These are phyloP conservation scores for Aporophyla lueneburgensis DNA, from an alignment of 2,888 invertebrate species.

Conservation along the genomic window DNA sequence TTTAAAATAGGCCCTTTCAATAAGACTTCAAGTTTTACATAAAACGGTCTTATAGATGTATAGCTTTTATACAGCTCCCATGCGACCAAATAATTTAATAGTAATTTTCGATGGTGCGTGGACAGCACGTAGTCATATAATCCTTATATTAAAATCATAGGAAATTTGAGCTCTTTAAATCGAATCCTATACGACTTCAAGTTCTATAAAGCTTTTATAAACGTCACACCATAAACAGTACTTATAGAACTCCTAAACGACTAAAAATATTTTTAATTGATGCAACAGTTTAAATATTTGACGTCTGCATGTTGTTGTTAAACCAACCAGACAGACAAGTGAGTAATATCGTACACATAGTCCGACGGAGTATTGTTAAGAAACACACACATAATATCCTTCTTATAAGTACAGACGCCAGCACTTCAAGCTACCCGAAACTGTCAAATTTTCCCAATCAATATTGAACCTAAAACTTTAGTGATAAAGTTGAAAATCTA, in stretches of 20 bases:
- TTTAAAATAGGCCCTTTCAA: background rate
- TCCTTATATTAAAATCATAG: background rate
- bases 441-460: too few species aligned
- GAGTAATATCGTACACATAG: slow-evolving; percentile 28
- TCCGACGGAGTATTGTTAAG: slow-evolving; percentile 22
- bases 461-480: too few species aligned
- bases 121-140: background rate
- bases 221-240: background rate
- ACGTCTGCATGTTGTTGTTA: slow-evolving; percentile 1
- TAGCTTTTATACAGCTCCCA: background rate
- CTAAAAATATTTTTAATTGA: background rate
- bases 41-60: background rate
- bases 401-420: background rate
- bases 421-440: too few species aligned
- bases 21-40: background rate
- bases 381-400: slow-evolving; percentile 20
- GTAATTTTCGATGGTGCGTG: background rate
- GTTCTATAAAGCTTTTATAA: background rate
- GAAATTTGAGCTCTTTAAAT: too few species aligned
- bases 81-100: background rate
- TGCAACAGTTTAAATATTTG: slow-evolving; percentile 3
- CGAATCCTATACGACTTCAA: background rate
- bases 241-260: background rate
- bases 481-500: too few species aligned
- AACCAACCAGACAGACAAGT: too few species aligned